Percentiles rank a stretch among this genome's conserved stretches.
phyloP scores from a whole-genome alignment of 2,113 vertebrate species.

The Phylloscopus trochilus region DNA sequence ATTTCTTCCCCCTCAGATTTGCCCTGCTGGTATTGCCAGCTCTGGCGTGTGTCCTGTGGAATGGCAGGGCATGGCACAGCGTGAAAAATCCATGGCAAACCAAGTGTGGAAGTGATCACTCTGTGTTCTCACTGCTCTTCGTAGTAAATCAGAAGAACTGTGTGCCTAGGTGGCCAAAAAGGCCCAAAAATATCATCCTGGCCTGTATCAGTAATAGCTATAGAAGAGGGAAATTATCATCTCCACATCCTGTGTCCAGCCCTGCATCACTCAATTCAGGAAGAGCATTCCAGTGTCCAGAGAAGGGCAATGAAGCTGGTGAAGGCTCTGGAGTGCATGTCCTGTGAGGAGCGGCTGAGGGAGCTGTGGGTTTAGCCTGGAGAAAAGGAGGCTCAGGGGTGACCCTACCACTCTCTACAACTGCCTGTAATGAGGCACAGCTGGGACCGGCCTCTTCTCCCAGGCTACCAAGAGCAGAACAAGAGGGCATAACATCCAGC shows the following conservation, averaged over 20 bases:
- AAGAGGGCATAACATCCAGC: too few species aligned
- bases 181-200: background rate
- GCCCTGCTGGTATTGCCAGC: accelerated
- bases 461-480: background rate
- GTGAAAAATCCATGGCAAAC: background rate
- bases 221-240: background rate
- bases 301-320: background rate
- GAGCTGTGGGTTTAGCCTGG: background rate
- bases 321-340: background rate
- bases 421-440: background rate
- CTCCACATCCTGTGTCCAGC: too few species aligned
- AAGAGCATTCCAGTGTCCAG: background rate
- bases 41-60: accelerated
- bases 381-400: background rate
- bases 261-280: background rate
- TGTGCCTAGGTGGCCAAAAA: accelerated
- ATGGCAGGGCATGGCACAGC: accelerated
- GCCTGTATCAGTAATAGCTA: background rate
- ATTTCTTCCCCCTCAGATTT: background rate
- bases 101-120: accelerated
- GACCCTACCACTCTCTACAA: background rate
- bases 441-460: background rate
- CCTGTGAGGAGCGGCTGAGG: background rate
- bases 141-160: background rate
- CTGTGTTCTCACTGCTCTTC: accelerated